Evolutionary conservation across 2,888 invertebrate genomes (phyloP).

Genomic region (Ptilodon capucinus): DNA sequence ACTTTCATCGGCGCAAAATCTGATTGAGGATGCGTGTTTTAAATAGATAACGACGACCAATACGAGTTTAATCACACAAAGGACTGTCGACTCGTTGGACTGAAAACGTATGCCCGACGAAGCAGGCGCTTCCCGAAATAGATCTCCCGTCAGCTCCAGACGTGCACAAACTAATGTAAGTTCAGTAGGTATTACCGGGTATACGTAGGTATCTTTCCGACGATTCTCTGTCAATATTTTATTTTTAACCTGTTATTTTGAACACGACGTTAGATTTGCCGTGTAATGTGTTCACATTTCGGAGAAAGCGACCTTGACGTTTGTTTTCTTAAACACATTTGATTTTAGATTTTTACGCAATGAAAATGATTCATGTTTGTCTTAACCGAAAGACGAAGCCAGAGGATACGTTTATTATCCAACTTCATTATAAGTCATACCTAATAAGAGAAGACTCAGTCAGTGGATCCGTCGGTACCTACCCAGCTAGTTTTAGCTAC

Average conservation of each 20-base stretch:
- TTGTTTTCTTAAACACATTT: not conserved
- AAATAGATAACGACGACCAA: conserved; percentile 60
- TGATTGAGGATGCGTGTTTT: conserved; percentile 53
- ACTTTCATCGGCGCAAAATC: conserved; percentile 52
- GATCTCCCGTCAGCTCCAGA: conserved; percentile 71
- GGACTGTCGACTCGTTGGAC: conserved; percentile 64
- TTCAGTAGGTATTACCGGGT: conserved; percentile 46
- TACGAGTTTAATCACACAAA: conserved; percentile 76
- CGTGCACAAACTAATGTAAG: conserved; percentile 54
- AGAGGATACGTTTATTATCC: too few relatives aligned
- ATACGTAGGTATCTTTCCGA: conserved; percentile 42
- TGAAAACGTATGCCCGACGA: conserved; percentile 54
- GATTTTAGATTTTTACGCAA: not conserved
- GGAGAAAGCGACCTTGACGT: conserved; percentile 33
- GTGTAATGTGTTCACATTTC: conserved; percentile 31
- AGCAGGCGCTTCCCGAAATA: conserved; percentile 71
- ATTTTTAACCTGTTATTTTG: conserved; percentile 68
- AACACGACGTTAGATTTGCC: conserved; percentile 36
- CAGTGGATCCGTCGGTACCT: too few relatives aligned
- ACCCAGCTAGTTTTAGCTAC: too few relatives aligned
- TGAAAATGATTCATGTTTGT: not conserved
- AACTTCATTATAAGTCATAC: too few relatives aligned
- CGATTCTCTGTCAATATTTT: conserved; percentile 66
- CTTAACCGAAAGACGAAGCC: too few relatives aligned
- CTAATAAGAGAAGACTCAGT: too few relatives aligned